Base-by-base conservation (phyloP, 2,888 invertebrate species). In the Deilephila porcellus region DNA sequence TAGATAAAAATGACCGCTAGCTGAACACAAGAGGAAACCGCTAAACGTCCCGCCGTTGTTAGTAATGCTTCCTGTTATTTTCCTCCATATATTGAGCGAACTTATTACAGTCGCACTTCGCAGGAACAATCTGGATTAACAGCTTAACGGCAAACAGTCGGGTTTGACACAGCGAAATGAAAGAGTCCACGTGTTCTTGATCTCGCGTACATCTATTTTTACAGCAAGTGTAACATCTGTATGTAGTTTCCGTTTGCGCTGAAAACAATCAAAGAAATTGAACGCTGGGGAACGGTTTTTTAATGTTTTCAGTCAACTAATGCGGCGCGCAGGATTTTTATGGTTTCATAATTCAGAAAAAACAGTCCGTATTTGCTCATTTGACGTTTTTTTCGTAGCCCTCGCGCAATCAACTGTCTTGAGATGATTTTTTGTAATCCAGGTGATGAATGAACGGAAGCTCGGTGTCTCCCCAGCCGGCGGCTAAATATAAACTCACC, bases 371-470 rank as follows among this genome's bases (percentile, higher is more conserved):
- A 76, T 80, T 80, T 84, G 79, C 77, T 32, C 67, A 74, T 75
- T 76, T 74, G 53, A 59, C 37, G 32, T 34, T 59, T 71, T 19
- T 80, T 53, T 73, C 29, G 74, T 78, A 74, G 76, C 77, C 80
- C 83, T 74, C 56, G 59, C 37, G 37, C 37, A 64, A 63, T 73
- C 56, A 73, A 45, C 59, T 63, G 52, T 82, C 83, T 83, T 76
- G 76, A 80, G 84, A 82, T 85, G 60, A 80, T 88, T 90, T 89
- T 92, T 89, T 87, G 76, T 85, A 87, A 88, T 87, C 89, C 91
- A 91, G 89, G 90, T 92, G 91, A 91, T 90, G 87, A 88, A 89
- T 89, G 83, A 84, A 84, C 87, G 87, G 87, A 86, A 85, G 86
- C 85, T 81, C 71, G 74, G 80, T 80, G 76, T 78, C 84, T 84